A percentile compares a stretch with the other conserved stretches of the same genome.
phyloP scores from a whole-genome alignment of 2,888 invertebrate genomes.

The Luffia ferchaultella region DNA sequence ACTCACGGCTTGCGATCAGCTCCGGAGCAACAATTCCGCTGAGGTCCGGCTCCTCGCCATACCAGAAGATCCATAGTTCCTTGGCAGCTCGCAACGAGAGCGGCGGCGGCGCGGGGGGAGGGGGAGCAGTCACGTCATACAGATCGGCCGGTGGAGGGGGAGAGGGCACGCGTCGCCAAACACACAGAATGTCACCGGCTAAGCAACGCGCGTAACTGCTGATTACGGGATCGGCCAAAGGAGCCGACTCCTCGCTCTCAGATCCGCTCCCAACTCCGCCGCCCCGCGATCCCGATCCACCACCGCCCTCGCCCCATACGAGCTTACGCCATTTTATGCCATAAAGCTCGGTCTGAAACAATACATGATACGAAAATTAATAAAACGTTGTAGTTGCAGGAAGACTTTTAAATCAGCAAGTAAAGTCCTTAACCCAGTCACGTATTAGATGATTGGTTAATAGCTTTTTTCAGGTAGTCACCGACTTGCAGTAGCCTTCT shows the following conservation, averaged over 20 bases:
- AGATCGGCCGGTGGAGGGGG: slow-evolving; percentile 58
- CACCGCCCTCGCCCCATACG: slow-evolving; percentile 78
- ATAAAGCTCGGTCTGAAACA: slow-evolving; percentile 95
- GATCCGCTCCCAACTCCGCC: slow-evolving; percentile 57
- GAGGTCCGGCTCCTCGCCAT: slow-evolving; percentile 95
- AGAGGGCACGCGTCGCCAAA: slow-evolving; percentile 91
- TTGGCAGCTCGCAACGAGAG: slow-evolving; percentile 88
- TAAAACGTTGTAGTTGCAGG: too few relatives aligned
- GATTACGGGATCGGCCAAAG: slow-evolving; percentile 89
- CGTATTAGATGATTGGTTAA: too few relatives aligned
- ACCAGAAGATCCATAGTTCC: slow-evolving; percentile 99
- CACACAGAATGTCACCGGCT: slow-evolving; percentile 95
- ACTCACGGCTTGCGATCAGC: slow-evolving; percentile 86
- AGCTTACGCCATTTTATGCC: slow-evolving; percentile 99
- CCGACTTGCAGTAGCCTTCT: too few relatives aligned
- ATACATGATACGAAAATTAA: slow-evolving; percentile 20
- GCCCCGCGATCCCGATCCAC: slow-evolving; percentile 72
- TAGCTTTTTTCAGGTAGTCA: too few relatives aligned
- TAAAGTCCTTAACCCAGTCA: too few relatives aligned
- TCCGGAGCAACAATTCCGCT: slow-evolving; percentile 85
- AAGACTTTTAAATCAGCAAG: too few relatives aligned
- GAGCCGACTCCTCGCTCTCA: slow-evolving; percentile 62
- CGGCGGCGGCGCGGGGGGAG: slow-evolving; percentile 71
- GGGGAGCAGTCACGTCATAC: slow-evolving; percentile 51
- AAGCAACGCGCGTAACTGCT: slow-evolving; percentile 91